Percentiles rank a stretch among this genome's conserved stretches.
Conservation (phyloP, 2,113 vertebrate species). For the Mionectes macconnelli region DNA sequence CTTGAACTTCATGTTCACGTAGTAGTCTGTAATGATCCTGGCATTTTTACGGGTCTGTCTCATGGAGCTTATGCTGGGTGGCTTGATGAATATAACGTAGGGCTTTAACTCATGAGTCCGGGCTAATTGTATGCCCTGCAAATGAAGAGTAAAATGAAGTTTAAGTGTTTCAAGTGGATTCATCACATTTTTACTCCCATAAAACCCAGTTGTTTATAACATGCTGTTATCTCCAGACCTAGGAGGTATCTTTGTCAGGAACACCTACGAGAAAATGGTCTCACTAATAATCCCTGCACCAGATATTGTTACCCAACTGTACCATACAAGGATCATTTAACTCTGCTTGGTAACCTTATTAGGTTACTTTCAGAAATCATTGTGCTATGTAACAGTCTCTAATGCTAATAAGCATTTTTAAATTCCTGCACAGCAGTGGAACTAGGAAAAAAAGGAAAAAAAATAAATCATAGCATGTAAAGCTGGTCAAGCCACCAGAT, state of each 20-base stretch:
- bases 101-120: slow-evolving; percentile 87
- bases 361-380: background rate
- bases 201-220: background rate
- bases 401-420: background rate
- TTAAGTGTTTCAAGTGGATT: background rate
- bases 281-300: background rate
- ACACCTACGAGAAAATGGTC: background rate
- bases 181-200: background rate
- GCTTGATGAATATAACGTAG: slow-evolving; percentile 93
- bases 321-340: background rate
- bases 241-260: background rate
- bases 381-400: background rate
- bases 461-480: background rate
- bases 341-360: background rate
- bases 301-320: background rate
- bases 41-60: slow-evolving; percentile 84
- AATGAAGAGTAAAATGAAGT: background rate
- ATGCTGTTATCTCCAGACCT: background rate
- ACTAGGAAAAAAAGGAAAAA: background rate
- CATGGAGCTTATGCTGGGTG: slow-evolving; percentile 81
- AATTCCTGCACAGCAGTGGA: background rate
- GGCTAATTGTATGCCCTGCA: slow-evolving; percentile 84
- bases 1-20: slow-evolving; percentile 87
- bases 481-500: background rate
- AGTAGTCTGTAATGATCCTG: slow-evolving; percentile 87